Base-by-base conservation (phyloP, 2,888 invertebrate species). In the Eupithecia tripunctaria region DNA sequence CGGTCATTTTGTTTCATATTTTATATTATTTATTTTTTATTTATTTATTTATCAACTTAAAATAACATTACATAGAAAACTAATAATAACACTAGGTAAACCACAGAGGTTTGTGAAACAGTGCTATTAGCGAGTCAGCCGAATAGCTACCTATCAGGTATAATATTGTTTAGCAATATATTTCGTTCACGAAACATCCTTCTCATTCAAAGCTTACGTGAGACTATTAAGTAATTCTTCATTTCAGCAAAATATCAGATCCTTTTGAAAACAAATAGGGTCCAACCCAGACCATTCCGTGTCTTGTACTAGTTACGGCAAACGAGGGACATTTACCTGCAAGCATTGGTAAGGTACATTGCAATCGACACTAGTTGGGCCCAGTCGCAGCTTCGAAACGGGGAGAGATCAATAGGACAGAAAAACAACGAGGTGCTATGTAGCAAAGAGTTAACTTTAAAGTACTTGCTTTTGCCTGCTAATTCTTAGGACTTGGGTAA, bases 251-350 rank as follows among this genome's bases (percentile, higher is more conserved):
- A 25, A 25, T 56, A 3, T 14, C 38, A 10, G 14, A 1, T 12
- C 25, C 8, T 21, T 14, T 10, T 29, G 36, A 21, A 8, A n/a
- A 36, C 12, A 62, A 63, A 36, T 63, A 32, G 18, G n/a, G 36
- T 63, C 12, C 62, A 63, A 25, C 32, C 32, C 29, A 12, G 4
- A n/a, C 62, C 36, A 32, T 32, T 32, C 62, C 62, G 62, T 63
- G 62, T 63, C 62, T 36, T 63, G 62, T 63, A 36, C 62, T 63
- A 63, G 62, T 63, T 63, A 63, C 32, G 12, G n/a, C 32, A 63
- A 63, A 63, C 62, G 62, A 63, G 32, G 62, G 62, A 63, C 62
- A 63, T 63, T 60, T 63, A 63, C 62, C 36, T 32, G 32, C 62
- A 56, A 25, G 56, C 56, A 25, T 25, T 56, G 12, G 56, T 56